These are phyloP conservation scores for Cepaea hortensis DNA, from an alignment of 2,888 invertebrate species.

Conservation along the genomic window DNA sequence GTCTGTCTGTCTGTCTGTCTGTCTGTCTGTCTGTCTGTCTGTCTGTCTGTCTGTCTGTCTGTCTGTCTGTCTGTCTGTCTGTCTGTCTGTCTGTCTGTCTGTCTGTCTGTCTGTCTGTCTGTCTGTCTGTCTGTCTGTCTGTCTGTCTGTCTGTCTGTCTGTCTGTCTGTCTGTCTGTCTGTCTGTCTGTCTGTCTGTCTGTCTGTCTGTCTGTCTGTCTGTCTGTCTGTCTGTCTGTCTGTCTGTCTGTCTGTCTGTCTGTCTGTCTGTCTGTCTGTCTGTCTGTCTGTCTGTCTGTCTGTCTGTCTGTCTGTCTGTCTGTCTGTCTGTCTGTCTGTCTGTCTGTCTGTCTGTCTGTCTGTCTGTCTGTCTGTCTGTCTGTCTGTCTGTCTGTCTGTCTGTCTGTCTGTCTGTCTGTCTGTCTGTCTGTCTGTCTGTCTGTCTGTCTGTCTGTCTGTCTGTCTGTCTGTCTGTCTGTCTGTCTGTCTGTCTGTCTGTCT, in stretches of 20 bases:
- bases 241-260: neutral
- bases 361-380: neutral
- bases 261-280: neutral
- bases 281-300: too few relatives aligned
- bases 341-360: too few relatives aligned
- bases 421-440: neutral
- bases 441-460: conserved; percentile 29
- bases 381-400: conserved; percentile 25
- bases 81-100: conserved; percentile 20
- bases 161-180: conserved; percentile 16
- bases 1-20: conserved; percentile 4
- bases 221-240: conserved; percentile 29
- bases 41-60: conserved; percentile 7
- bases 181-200: conserved; percentile 21
- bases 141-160: conserved; percentile 32
- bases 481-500: conserved; percentile 11
- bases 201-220: conserved; percentile 6
- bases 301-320: too few relatives aligned
- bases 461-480: conserved; percentile 21
- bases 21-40: neutral
- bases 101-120: neutral
- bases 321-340: too few relatives aligned
- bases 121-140: conserved; percentile 32
- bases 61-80: conserved; percentile 20
- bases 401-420: neutral